phyloP scores from a whole-genome alignment of 2,797 vertebrate species.

The Hypotaenidia okinawae region DNA sequence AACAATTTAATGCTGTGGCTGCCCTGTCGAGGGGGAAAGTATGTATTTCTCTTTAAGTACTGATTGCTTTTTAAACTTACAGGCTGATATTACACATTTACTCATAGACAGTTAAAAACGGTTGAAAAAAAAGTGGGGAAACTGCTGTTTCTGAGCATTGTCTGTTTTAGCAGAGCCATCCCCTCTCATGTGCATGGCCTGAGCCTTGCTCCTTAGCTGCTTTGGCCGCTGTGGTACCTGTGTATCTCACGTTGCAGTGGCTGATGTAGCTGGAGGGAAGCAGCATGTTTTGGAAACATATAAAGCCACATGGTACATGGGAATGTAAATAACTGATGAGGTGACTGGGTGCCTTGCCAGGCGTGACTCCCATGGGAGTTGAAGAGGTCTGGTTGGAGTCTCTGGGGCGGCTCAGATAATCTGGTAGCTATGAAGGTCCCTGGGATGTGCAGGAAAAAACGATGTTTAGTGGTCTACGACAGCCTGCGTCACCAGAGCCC shows the following conservation, averaged over 20 bases:
- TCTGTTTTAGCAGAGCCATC: not conserved
- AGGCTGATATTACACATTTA: not conserved
- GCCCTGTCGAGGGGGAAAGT: not conserved
- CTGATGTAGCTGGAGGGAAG: fast-evolving
- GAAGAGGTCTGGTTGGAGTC: not conserved
- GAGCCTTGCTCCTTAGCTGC: not conserved
- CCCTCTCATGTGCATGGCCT: not conserved
- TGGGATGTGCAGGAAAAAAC: not conserved
- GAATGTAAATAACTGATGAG: fast-evolving
- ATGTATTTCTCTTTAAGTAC: not conserved
- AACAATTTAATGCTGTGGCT: not conserved
- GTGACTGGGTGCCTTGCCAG: not conserved
- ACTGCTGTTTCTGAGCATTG: not conserved
- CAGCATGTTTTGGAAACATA: not conserved
- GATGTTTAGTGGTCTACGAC: not conserved
- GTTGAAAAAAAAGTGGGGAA: not conserved
- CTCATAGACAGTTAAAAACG: not conserved
- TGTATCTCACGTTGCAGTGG: fast-evolving
- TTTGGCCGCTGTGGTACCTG: not conserved
- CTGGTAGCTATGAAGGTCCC: not conserved
- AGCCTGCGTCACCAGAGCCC: fast-evolving
- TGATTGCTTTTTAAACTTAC: not conserved
- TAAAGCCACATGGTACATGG: fast-evolving
- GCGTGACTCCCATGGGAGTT: fast-evolving
- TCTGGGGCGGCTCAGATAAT: not conserved